Base-by-base conservation (phyloP, 2,888 invertebrate genomes). In the Plagodis dolabraria region DNA sequence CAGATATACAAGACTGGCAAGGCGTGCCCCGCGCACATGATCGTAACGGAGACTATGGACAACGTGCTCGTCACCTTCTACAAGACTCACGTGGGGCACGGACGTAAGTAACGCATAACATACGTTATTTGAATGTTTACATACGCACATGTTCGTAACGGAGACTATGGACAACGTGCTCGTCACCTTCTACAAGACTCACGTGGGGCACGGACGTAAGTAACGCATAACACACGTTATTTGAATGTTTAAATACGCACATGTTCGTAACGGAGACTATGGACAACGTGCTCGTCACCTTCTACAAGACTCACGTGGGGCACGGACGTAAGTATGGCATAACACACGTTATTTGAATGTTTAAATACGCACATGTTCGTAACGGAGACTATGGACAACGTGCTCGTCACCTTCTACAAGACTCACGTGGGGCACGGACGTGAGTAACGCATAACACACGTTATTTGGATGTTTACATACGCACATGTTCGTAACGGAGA, bases 331-430 rank as follows among this genome's bases (percentile, higher is more conserved):
- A 85, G 88, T 81, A 2, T 7, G 11, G 40, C n/a, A n/a, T n/a
- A n/a, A n/a, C n/a, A n/a, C n/a, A n/a, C n/a, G n/a, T n/a, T n/a
- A n/a, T n/a, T n/a, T n/a, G n/a, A n/a, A n/a, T n/a, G n/a, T n/a
- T n/a, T n/a, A n/a, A n/a, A n/a, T n/a, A n/a, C 92, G 0, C 92
- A 92, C 61, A 89, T 92, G 91, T 87, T 92, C 6, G 89, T 92
- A 44, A 92, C 92, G 0, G 90, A 92, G 72, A 89, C 90, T 0
- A 71, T 87, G 70, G 89, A 89, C 49, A 69, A 85, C 0, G 92
- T 92, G 0, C 76, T 86, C 0, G 90, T 91, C 38, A 89, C 88
- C 0, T 91, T 92, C 72, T 90, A 90, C 77, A 89, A 86, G 77
- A 91, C 92, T 0, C 92, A 91, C 68, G 90, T 91, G 0, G 92